Evolutionary conservation across 2,888 invertebrate genomes (phyloP), one percentile per base, ranked within the genome.

Genomic region (Nycteola revayana): DNA sequence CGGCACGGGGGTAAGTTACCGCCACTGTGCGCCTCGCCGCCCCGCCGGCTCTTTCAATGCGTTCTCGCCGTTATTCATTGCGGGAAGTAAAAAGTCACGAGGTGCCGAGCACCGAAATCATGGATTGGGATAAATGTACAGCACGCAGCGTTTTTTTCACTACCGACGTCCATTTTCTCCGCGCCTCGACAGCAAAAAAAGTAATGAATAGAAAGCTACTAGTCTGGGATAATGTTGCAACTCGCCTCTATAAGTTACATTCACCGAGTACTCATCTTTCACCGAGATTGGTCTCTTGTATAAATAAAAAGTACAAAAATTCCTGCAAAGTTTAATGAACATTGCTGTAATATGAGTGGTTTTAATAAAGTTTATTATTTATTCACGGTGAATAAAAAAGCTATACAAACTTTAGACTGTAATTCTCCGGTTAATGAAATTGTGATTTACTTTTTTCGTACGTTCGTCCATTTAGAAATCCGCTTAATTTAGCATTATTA

Each of bases 311-410:
- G 7, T 41, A 9, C 22, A 31, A 9, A 25, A 23, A 23, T 34
- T 25, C 10, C 25, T 17, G 18, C 37, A 36, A 36, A 30, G 22
- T 26, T 31, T 35, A 29, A 42, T 18, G 23, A 35, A 24, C 28
- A 29, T 35, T 36, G 7, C 24, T 32, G 42, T 44, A 60, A 57
- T 46, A 61, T 58, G 40, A 41, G 55, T 60, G 45, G 43, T 33
- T 39, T 54, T 14, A 54, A 60, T 62, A 59, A 60, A 61, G 42
- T 57, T 49, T 48, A 52, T 65, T 65, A 62, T 60, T 62, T 62
- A 58, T 62, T 58, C 50, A 42, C 21, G 7, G 39, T 42, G 36
- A 49, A 53, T 54, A 61, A 66, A 62, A 53, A 42, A 32, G 32
- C 41, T 46, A 44, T 14, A 50, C 38, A 56, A 62, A 52, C 48